Base-by-base conservation (phyloP, 1,140 invertebrate species). In the Physella acuta region DNA sequence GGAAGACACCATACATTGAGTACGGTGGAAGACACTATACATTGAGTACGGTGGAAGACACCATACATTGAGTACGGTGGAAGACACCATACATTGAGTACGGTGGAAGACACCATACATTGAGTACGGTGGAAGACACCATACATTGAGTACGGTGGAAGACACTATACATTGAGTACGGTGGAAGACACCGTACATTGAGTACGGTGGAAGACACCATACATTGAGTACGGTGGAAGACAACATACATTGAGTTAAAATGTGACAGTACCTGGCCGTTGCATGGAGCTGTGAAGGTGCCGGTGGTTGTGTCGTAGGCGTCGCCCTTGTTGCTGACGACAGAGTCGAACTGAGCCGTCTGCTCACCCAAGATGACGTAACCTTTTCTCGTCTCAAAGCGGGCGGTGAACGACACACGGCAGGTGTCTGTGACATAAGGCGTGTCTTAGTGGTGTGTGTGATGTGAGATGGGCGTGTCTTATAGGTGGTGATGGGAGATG, bases 241-340 rank as follows among this genome's bases (percentile, higher is more conserved):
- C 5, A 14, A 24, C 8, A 16, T 14, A 55, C 8, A 4, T 8
- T 16, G 24, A 55, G 16, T 5, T 58, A 17, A 8, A 30, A 30
- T 30, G n/a, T 28, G 17, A 30, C 8, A 14, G 17, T 53, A 70
- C 68, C 31, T 62, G 51, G 16, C 39, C 58, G 36, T 8, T n/a
- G 31, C 58, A 60, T 24, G 58, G 34, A n/a, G 60, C 68, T 30
- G 31, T 28, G 33, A 70, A 70, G 3, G 16, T 49, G 5, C 58
- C 49, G 0, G n/a, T 62, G 20, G 2, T 36, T 17, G 51, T 0
- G 55, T 62, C 59, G 49, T 51, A 53, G 31, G 60, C 44, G 14
- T 34, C 24, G 2, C 58, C 58, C 37, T 70, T 70, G 58, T 70
- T 70, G 33, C 28, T 62, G 39, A 30, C 37, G 37, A 53, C 60